Percentiles rank a stretch among this genome's conserved stretches.
phyloP scores from a whole-genome alignment of 2,113 vertebrate genomes.

The Oryzias curvinotus region DNA sequence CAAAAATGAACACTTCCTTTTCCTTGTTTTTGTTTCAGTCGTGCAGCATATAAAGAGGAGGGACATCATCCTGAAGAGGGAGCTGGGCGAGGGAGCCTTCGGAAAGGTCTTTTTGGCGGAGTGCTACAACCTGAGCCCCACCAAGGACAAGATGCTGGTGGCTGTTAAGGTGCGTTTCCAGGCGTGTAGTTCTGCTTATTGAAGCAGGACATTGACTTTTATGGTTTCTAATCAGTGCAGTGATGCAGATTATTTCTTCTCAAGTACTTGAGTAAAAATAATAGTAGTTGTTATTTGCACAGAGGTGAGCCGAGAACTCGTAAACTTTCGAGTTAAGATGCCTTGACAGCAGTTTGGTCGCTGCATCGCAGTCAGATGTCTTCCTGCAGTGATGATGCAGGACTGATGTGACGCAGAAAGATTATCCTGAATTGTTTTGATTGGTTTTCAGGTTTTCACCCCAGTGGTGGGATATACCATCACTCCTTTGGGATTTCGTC shows the following conservation, averaged over 20 bases:
- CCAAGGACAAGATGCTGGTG: slow-evolving; percentile 93
- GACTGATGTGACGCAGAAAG: no score
- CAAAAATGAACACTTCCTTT: neutral
- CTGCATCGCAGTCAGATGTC: no score
- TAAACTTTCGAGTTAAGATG: no score
- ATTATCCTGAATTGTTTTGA: no score
- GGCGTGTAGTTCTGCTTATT: neutral
- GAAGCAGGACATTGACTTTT: neutral
- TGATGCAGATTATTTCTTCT: neutral
- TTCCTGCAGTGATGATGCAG: no score
- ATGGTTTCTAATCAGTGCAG: neutral
- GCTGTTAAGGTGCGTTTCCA: slow-evolving; percentile 62
- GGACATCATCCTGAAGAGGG: slow-evolving; percentile 97
- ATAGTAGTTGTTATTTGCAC: neutral
- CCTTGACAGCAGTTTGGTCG: no score
- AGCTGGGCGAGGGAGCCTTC: slow-evolving; percentile 97
- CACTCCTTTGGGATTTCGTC: no score
- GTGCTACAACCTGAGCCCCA: slow-evolving; percentile 97
- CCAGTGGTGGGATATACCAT: no score
- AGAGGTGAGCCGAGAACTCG: neutral
- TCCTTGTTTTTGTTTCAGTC: slow-evolving; percentile 73
- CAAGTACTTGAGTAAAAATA: neutral
- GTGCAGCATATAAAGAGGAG: slow-evolving; percentile 97
- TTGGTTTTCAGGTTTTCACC: no score
- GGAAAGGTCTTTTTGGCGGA: slow-evolving; percentile 99